Evolutionary conservation across 2,113 vertebrate species (phyloP).

Genomic region (Cebidichthys violaceus): DNA sequence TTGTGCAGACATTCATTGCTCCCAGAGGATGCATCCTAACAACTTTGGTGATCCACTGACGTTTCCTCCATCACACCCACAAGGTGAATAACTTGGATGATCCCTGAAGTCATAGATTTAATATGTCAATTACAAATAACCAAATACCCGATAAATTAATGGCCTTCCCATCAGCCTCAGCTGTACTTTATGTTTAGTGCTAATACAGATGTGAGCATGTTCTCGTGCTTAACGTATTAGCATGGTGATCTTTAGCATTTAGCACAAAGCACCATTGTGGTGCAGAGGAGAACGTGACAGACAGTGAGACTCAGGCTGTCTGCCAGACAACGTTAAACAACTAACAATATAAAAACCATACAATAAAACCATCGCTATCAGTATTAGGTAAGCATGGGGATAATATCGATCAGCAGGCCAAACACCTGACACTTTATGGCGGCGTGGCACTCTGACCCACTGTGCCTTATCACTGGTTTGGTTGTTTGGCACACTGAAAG

Average conservation of each 20-base stretch:
- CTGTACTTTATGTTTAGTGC: neutral
- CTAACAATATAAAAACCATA: constrained; percentile 14
- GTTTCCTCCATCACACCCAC: too few species aligned
- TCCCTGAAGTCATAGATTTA: neutral
- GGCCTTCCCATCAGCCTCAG: neutral
- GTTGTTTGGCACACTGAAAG: constrained; percentile 51
- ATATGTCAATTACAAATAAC: neutral
- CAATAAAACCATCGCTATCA: constrained; percentile 25
- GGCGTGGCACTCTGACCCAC: constrained; percentile 17
- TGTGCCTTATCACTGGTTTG: constrained; percentile 45
- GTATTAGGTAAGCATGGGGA: neutral
- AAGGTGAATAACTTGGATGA: neutral
- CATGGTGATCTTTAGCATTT: neutral
- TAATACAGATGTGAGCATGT: neutral
- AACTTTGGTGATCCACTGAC: neutral
- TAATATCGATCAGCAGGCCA: constrained; percentile 9
- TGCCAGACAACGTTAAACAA: constrained; percentile 2
- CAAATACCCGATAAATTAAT: neutral
- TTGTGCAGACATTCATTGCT: neutral
- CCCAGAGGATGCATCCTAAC: neutral
- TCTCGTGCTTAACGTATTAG: neutral
- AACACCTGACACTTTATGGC: constrained; percentile 58
- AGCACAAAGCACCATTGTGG: neutral
- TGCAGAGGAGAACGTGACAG: neutral
- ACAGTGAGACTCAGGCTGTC: neutral